Evolutionary conservation across 2,888 invertebrate genomes (phyloP).

Genomic region (Balanococcus diminutus): DNA sequence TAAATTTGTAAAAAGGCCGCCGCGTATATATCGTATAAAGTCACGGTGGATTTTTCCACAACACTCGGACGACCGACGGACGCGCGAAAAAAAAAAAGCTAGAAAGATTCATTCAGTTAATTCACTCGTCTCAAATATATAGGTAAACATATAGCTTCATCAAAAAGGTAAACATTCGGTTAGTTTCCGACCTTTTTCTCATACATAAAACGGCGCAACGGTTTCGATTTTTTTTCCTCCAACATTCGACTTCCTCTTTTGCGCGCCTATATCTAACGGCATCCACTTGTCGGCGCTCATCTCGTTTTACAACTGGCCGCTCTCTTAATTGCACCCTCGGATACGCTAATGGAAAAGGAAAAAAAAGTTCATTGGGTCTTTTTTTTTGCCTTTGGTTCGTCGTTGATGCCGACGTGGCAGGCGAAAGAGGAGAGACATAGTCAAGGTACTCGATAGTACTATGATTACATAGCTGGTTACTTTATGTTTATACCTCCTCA

Average conservation of each 20-base stretch:
- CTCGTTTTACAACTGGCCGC: conserved; percentile 8
- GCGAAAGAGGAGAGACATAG: background rate
- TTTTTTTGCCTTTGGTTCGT: background rate
- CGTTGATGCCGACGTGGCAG: background rate
- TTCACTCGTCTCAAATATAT: conserved; percentile 5
- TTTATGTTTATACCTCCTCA: background rate
- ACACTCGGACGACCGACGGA: background rate
- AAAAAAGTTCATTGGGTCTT: background rate
- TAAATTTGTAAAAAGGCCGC: background rate
- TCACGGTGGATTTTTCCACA: background rate
- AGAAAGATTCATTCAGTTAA: conserved; percentile 26
- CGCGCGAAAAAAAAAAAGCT: background rate
- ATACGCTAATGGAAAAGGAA: conserved; percentile 2
- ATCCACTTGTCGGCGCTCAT: conserved; percentile 11
- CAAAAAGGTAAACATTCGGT: conserved; percentile 34
- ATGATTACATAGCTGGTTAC: background rate
- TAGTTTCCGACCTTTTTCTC: conserved; percentile 36
- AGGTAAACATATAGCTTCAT: conserved; percentile 36
- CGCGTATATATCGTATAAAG: background rate
- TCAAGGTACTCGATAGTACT: background rate
- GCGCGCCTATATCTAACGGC: background rate
- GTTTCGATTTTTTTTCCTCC: background rate
- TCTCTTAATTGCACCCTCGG: conserved; percentile 23
- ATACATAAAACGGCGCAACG: background rate
- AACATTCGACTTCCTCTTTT: background rate